Percentiles rank a stretch among this genome's conserved stretches.
Conservation (phyloP, 2,888 invertebrate species). For the Thymelicus sylvestris region DNA sequence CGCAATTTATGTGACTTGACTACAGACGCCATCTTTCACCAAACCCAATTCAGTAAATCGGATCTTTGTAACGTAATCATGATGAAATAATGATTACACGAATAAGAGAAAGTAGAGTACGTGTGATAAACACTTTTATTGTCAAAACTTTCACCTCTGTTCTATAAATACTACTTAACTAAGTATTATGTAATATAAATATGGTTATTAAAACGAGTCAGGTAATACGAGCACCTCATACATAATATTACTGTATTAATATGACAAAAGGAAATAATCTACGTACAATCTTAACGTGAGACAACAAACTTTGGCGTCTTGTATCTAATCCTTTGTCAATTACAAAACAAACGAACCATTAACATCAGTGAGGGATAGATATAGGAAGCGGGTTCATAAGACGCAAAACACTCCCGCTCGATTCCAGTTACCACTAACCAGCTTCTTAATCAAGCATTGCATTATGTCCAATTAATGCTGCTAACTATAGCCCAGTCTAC, state of each 20-base stretch:
- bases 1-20: slow-evolving; percentile 32
- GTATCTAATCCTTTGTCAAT: too few relatives aligned
- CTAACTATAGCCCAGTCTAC: slow-evolving; percentile 9
- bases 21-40: slow-evolving; percentile 1
- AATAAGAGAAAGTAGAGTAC: slow-evolving; percentile 7
- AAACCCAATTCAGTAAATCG: not conserved
- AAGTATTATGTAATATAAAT: not conserved
- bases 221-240: too few relatives aligned
- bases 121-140: not conserved
- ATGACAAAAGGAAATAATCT: too few relatives aligned
- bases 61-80: not conserved
- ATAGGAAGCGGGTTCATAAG: not conserved
- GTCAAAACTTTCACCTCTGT: not conserved
- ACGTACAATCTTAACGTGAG: too few relatives aligned
- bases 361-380: too few relatives aligned
- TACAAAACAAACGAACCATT: too few relatives aligned
- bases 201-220: too few relatives aligned
- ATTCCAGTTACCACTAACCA: not conserved
- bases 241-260: too few relatives aligned
- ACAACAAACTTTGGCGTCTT: too few relatives aligned
- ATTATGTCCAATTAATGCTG: slow-evolving; percentile 6
- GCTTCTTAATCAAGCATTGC: slow-evolving; percentile 11
- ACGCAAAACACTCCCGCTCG: not conserved
- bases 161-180: not conserved
- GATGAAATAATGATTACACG: not conserved